Evolutionary conservation across 1,140 invertebrate species (phyloP).

Genomic region (Heliconius melpomene): DNA sequence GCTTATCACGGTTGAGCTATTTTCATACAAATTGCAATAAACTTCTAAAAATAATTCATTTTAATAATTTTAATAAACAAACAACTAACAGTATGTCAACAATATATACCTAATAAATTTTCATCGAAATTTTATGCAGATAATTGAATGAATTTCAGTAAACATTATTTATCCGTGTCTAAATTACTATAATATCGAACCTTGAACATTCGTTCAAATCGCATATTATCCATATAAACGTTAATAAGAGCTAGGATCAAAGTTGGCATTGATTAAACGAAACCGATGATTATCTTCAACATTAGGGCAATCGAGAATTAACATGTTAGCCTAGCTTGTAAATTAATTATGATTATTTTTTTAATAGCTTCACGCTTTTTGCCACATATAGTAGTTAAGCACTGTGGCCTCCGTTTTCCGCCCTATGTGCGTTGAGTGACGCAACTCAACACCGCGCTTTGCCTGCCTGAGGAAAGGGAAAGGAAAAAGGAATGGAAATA

Average conservation of each 20-base stretch:
- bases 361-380: too few relatives aligned
- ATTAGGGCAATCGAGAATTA: conserved; percentile 1
- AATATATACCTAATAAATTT: too few relatives aligned
- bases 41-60: not conserved
- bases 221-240: not conserved
- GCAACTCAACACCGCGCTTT: too few relatives aligned
- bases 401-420: too few relatives aligned
- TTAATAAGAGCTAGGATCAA: not conserved
- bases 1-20: not conserved
- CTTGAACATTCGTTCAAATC: not conserved
- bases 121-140: too few relatives aligned
- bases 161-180: not conserved
- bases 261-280: conserved; percentile 8
- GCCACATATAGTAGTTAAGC: too few relatives aligned
- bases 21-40: not conserved
- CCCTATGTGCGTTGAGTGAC: too few relatives aligned
- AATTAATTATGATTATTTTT: not conserved
- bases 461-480: too few relatives aligned
- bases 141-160: not conserved
- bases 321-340: conserved; percentile 1
- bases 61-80: not conserved
- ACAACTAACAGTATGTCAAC: not conserved
- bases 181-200: not conserved
- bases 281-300: not conserved
- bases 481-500: too few relatives aligned